Evolutionary conservation across 2,113 vertebrate genomes (phyloP), one percentile per base, ranked within the genome.

Genomic region (Felis chaus): DNA sequence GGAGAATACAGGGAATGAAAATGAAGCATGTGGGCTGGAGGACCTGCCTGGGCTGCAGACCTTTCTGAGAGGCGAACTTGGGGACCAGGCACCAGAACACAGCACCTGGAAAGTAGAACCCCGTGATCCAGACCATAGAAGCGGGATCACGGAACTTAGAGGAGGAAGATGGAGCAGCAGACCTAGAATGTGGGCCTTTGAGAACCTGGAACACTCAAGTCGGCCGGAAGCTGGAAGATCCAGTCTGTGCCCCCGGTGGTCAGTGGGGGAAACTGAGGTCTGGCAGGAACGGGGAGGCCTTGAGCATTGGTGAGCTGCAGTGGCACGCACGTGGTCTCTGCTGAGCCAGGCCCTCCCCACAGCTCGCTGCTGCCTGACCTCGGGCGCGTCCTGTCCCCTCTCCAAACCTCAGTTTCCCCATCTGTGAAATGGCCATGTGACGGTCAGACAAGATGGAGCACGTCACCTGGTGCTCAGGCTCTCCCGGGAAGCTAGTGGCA

Each of bases 311-410:
- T 5, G 66, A 41, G 57, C 86, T 19, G 41, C 18, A 0, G 27
- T 7, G 5, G 39, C 39, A 0, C 2, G 13, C 15, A 3, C 0
- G 0, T 13, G 5, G 12, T 7, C 39, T 23, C 48, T 18, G 21
- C 73, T 4, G 36, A 50, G 84, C 39, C 0, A 0, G 48, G 41
- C 53, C 39, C 48, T 69, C 68, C 41, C 13, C 4, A 1, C 2
- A 4, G 69, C 63, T 13, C 45, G 3, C 81, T 76, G 57, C 36
- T 53, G 25, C 39, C 27, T 78, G 83, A 45, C 16, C 13, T 29
- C 6, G n/a, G 18, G 18, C 41, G 5, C 23, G 41, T 7, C 23
- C 1, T 5, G 7, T 12, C 50, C 45, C 25, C 7, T 92, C 39
- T 23, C 19, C 66, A 33, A 31, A 80, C 39, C 94, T 94, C 6